phyloP scores from a whole-genome alignment of 1,140 invertebrate species.

The Tachypleus tridentatus region DNA sequence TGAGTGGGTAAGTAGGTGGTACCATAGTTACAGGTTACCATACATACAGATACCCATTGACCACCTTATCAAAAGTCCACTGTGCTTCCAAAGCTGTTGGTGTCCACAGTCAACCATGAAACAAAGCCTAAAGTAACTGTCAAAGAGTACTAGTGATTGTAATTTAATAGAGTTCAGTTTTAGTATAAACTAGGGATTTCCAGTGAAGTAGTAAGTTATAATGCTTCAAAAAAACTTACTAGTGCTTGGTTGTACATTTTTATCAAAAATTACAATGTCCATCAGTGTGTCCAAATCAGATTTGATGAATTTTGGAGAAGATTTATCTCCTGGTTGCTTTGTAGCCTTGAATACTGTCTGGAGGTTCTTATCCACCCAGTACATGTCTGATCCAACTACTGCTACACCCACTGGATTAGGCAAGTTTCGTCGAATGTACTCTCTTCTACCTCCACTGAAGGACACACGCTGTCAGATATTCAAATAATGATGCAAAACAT shows the following conservation, averaged over 20 bases:
- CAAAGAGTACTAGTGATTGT: too few relatives aligned
- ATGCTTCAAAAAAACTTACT: constrained; percentile 1
- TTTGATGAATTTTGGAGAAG: constrained; percentile 45
- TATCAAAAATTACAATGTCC: constrained; percentile 82
- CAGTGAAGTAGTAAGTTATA: too few relatives aligned
- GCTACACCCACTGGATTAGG: constrained; percentile 93
- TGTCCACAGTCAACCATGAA: too few relatives aligned
- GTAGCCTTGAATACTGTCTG: constrained; percentile 58
- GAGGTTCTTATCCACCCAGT: constrained; percentile 92
- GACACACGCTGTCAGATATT: constrained; percentile 31
- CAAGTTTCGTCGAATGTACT: constrained; percentile 69
- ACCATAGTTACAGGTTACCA: too few relatives aligned
- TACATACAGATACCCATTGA: too few relatives aligned
- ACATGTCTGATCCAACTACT: constrained; percentile 62
- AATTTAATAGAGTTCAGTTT: too few relatives aligned
- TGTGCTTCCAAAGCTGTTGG: too few relatives aligned
- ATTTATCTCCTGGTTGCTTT: constrained; percentile 35
- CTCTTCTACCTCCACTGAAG: constrained; percentile 37
- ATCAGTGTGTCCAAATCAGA: constrained; percentile 69
- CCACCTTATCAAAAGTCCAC: too few relatives aligned
- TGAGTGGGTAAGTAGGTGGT: too few relatives aligned
- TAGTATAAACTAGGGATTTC: too few relatives aligned
- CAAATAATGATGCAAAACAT: too few relatives aligned
- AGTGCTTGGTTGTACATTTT: constrained; percentile 59
- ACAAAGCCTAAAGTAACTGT: too few relatives aligned